Base-by-base conservation (phyloP, 2,113 vertebrate genomes). In the Alethe diademata region DNA sequence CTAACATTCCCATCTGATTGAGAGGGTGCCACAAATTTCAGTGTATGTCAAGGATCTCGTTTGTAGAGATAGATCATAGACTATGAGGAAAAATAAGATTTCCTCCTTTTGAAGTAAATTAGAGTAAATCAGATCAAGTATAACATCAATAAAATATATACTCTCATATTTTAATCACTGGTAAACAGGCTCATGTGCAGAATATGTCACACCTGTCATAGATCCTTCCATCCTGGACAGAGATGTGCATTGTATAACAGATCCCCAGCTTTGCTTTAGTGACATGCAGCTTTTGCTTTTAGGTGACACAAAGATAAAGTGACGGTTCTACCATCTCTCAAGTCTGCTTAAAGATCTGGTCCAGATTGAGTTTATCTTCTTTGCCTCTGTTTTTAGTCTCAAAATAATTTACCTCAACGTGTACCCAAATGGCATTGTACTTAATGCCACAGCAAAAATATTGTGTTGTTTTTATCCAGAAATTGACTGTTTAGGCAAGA, bases 21-120 rank as follows among this genome's bases (percentile, higher is more conserved):
- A 92, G 76, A 47, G 43, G 76, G 85, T 54, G 64, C 12, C 47
- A 90, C 45, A 71, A 90, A 92, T 50, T 61, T 69, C 80, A 82
- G 38, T 35, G 5, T 19, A 45, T 42, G 48, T 53, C 76, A 74
- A 70, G 35, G 22, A 76, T 58, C 45, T 62, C 4, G 24, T 66
- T 85, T 86, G 53, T 51, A 79, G 40, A 61, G 7, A 72, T 45
- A 61, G 36, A 81, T 90, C 62, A 87, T 26, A 51, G 11, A 82
- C 16, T 73, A 57, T 8, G 11, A 86, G 31, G 19, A 96, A 88
- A 92, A 91, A 78, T 22, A 69, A 72, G 1, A 73, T 67, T 91
- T 82, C 28, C 61, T 92, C 42, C 25, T 69, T 90, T 88, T 86
- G 43, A 89, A 78, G 76, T 78, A 86, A 91, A 95, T 92, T 78